phyloP scores from a whole-genome alignment of 2,113 vertebrate genomes.

The Boleophthalmus pectinirostris region DNA sequence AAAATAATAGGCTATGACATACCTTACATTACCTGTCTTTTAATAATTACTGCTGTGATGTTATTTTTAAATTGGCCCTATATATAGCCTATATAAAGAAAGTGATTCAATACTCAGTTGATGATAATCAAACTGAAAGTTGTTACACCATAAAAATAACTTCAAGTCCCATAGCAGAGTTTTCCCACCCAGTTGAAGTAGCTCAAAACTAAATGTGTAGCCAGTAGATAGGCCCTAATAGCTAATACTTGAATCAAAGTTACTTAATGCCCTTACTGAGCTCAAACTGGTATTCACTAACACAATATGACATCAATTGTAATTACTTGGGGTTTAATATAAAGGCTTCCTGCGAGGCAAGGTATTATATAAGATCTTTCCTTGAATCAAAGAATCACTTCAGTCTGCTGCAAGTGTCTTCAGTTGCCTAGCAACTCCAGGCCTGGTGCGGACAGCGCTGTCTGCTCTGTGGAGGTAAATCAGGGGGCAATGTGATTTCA shows the following conservation, averaged over 20 bases:
- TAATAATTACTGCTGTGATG: background rate
- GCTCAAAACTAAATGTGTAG: no score
- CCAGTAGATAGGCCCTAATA: no score
- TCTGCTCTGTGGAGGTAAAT: constrained; percentile 82
- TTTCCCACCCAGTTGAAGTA: background rate
- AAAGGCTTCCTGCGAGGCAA: constrained; percentile 53
- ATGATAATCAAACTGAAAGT: background rate
- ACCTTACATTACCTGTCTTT: background rate
- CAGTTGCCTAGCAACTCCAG: constrained; percentile 84
- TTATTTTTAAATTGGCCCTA: background rate
- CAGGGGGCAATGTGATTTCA: constrained; percentile 79
- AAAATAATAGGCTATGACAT: background rate
- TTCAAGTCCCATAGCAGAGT: background rate
- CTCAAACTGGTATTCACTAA: constrained; percentile 6
- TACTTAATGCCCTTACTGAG: constrained; percentile 7
- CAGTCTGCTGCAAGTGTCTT: constrained; percentile 81
- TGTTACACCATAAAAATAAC: background rate
- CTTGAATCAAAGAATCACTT: constrained; percentile 81
- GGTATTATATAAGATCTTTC: constrained; percentile 75
- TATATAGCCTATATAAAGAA: no score
- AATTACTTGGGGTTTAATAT: constrained; percentile 50
- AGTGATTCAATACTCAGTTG: no score
- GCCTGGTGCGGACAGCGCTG: constrained; percentile 74
- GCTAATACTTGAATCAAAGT: background rate
- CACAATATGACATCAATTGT: constrained; percentile 33